Evolutionary conservation across 2,888 invertebrate genomes (phyloP).

Genomic region (Acronicta psi): DNA sequence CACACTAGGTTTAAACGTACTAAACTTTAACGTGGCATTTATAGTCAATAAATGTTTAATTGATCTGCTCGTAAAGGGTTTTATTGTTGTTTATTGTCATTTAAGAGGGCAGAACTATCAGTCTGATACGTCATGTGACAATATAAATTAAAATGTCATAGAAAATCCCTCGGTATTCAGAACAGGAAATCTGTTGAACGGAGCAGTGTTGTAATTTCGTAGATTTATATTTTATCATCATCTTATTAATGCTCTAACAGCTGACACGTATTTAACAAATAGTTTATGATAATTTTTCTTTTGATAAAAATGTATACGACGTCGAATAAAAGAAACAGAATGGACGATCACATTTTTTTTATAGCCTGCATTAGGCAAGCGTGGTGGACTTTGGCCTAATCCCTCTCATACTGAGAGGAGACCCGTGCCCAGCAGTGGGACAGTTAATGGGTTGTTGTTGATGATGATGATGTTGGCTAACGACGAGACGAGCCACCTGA

Average conservation of each 20-base stretch:
- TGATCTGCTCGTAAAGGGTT: constrained; percentile 48
- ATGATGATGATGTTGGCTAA: too few species aligned
- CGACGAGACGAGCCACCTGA: too few species aligned
- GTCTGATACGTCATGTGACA: constrained; percentile 23
- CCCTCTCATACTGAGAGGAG: too few species aligned
- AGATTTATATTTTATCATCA: constrained; percentile 10
- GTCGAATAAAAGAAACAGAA: too few species aligned
- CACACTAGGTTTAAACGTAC: constrained; percentile 30
- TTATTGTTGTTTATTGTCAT: constrained; percentile 50
- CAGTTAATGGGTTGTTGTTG: too few species aligned
- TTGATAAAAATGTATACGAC: too few species aligned
- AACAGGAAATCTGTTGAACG: constrained; percentile 28
- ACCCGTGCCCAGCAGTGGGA: too few species aligned
- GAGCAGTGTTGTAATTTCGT: constrained; percentile 11
- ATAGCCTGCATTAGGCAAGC: too few species aligned
- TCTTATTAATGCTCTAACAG: constrained; percentile 19
- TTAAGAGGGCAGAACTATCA: constrained; percentile 39
- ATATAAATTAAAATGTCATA: constrained; percentile 22
- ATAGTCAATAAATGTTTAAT: constrained; percentile 47
- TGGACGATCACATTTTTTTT: too few species aligned
- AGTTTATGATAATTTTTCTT: background rate
- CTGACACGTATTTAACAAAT: constrained; percentile 8
- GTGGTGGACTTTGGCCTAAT: too few species aligned
- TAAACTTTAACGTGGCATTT: constrained; percentile 44
- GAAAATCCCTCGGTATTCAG: constrained; percentile 15